Evolutionary conservation across 2,797 vertebrate species (phyloP).

Genomic region (Neostethus bicornis): DNA sequence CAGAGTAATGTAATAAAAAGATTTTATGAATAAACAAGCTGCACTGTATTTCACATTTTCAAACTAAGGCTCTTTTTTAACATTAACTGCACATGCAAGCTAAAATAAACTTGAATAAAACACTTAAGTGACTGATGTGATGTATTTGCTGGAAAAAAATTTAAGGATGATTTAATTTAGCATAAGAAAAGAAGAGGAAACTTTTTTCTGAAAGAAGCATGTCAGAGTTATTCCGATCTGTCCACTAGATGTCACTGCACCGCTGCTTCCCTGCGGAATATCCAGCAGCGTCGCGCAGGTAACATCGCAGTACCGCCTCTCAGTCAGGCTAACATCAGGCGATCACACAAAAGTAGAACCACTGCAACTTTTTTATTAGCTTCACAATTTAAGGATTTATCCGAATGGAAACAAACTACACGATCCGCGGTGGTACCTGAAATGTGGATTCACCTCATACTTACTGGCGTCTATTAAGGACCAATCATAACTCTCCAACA

Average conservation of each 20-base stretch:
- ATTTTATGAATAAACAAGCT: too few species aligned
- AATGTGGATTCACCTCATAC: constrained; percentile 63
- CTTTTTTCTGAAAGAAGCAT: too few species aligned
- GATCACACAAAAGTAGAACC: constrained; percentile 14
- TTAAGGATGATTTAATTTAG: too few species aligned
- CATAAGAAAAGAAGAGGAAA: too few species aligned
- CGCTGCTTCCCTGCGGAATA: not conserved
- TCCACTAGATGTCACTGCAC: constrained; percentile 54
- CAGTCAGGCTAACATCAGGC: constrained; percentile 50
- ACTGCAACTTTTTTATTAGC: constrained; percentile 38
- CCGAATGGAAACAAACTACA: constrained; percentile 1
- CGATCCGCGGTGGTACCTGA: constrained; percentile 16
- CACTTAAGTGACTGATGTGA: too few species aligned
- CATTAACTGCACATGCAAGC: too few species aligned
- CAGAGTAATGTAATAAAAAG: too few species aligned
- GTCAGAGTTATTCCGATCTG: not conserved
- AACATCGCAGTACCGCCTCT: constrained; percentile 66
- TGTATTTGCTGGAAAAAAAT: too few species aligned
- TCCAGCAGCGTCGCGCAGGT: constrained; percentile 46
- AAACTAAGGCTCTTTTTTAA: too few species aligned
- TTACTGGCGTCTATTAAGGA: not conserved
- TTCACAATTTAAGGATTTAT: constrained; percentile 5
- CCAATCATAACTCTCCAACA: constrained; percentile 2
- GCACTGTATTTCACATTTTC: too few species aligned
- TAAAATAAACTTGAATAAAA: too few species aligned